Base-by-base conservation (phyloP, 2,113 vertebrate genomes). In the Aptenodytes forsteri region DNA sequence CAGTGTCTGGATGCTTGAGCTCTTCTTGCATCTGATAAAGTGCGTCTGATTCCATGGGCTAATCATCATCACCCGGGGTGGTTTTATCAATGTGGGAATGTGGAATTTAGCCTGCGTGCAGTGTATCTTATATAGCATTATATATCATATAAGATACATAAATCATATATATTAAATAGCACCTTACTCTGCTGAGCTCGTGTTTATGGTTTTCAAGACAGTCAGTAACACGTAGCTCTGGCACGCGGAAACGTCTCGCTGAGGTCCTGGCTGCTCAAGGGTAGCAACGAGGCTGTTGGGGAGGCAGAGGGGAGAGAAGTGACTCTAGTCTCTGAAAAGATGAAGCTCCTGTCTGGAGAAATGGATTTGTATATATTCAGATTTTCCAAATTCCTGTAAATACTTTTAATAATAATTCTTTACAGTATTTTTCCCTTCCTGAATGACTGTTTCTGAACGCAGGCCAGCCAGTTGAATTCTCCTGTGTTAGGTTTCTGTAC, bases 361-460 rank as follows among this genome's bases (percentile, higher is more conserved):
- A 36, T 8, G 2, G 13, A 38, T 73, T 91, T 89, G 38, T 72
- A 11, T 69, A 27, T 36, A 64, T 76, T 87, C 69, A 93, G 46
- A 65, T 83, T 97, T 96, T 91, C 71, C 84, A 56, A 83, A 86
- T 95, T 83, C 71, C 78, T 96, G 71, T 90, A 91, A 92, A 93
- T 84, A 81, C 36, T 84, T 89, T 64, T 27, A 55, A 64, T 91
- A 90, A 82, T 95, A 47, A 82, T 78, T 95, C 38, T 91, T 76
- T 42, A 73, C 55, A 16, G 44, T 26, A 4, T 80, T 94, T 93
- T 90, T 80, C 84, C 75, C 55, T 93, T 88, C 78, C 75, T 42
- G 59, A 66, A 62, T n/a, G 58, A 18, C 34, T 72, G 49, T 78
- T 88, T 59, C 54, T 46, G 83, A 69, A 73, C 2, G 29, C 38